Evolutionary conservation across 2,113 vertebrate genomes (phyloP), one percentile per base, ranked within the genome.

Genomic region (Picathartes gymnocephalus): DNA sequence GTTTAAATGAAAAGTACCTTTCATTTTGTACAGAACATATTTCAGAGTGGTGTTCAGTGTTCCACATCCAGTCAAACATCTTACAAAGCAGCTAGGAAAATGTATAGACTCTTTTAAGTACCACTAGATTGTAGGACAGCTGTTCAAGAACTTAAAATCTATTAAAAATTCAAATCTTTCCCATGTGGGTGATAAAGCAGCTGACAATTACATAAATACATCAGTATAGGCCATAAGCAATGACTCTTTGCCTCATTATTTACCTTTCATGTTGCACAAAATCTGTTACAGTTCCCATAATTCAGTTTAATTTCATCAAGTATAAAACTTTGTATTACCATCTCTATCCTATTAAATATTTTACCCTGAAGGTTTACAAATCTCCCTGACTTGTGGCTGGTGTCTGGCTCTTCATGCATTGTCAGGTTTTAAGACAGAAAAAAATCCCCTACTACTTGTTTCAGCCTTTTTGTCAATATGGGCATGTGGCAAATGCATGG

Each of bases 181-280:
- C 62, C 57, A 7, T 57, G 62, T 82, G 90, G 71, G 69, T 69
- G 64, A 56, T 92, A 70, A 93, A 80, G 2, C 71, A 79, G 54
- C 62, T 58, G 62, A 95, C 88, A 96, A 57, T 92, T 76, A 23
- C 62, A 77, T 82, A 91, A 91, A 90, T 90, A 72, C 54, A 45
- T 72, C 78, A 82, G 47, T 15, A 42, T 0, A 65, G 62, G 50
- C 79, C 81, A 69, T 76, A 97, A 82, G 48, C 50, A 90, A 76
- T 69, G 57, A 65, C 45, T 87, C 37, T 89, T 81, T 85, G 57
- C 54, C 62, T 94, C 80, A 86, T 96, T 92, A 84, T 88, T 95
- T 93, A 86, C 85, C 50, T 85, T 93, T 77, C 58, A 57, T 42
- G 35, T 80, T 71, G 62, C 56, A 82, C 73, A 82, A 88, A 88